Conservation (phyloP, 2,888 invertebrate species). For the Polyommatus icarus region DNA sequence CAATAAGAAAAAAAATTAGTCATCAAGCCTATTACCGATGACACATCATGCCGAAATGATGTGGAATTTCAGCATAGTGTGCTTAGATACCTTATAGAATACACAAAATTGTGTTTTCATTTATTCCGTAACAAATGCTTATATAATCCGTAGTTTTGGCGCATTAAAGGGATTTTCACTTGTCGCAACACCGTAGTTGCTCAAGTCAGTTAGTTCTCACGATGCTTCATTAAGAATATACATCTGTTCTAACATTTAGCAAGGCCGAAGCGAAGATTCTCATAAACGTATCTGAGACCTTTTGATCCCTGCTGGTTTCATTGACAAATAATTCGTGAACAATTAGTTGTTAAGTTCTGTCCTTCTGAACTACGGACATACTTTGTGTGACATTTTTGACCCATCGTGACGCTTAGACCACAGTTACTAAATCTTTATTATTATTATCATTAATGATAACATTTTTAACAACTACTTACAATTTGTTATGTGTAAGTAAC, state of each 20-base stretch:
- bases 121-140: neutral
- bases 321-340: neutral
- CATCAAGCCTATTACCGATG: too few species aligned
- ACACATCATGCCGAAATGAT: too few species aligned
- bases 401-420: too few species aligned
- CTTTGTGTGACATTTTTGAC: too few species aligned
- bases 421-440: too few species aligned
- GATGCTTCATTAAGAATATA: conserved; percentile 39
- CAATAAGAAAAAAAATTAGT: too few species aligned
- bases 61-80: too few species aligned
- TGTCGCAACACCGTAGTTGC: conserved; percentile 37
- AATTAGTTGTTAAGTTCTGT: neutral
- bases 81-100: too few species aligned
- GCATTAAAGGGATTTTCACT: conserved; percentile 13
- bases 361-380: too few species aligned
- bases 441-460: too few species aligned
- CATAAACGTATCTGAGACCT: conserved; percentile 11
- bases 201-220: conserved; percentile 41
- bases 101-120: neutral
- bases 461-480: too few species aligned
- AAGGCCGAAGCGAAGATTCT: conserved; percentile 19
- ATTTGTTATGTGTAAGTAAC: too few species aligned
- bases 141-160: neutral
- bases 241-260: conserved; percentile 30
- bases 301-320: neutral